Evolutionary conservation across 2,888 invertebrate species (phyloP).

Genomic region (Agrochola circellaris): DNA sequence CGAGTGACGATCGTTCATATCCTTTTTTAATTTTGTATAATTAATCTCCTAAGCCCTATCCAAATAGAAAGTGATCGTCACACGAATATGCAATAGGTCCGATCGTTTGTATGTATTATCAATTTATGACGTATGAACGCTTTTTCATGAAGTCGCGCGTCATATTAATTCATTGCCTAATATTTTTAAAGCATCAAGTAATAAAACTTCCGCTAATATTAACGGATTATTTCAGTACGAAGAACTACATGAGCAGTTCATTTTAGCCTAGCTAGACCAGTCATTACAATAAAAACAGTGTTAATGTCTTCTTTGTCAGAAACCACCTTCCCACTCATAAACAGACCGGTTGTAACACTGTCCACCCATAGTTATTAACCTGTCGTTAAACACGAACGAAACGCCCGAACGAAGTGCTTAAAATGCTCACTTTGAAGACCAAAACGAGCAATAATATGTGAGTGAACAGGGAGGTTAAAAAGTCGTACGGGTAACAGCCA

Average conservation of each 20-base stretch:
- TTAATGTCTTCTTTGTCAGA: background rate
- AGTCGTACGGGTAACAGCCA: slow-evolving; percentile 23
- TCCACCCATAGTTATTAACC: slow-evolving; percentile 13
- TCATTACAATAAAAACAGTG: background rate
- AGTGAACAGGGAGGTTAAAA: slow-evolving; percentile 28
- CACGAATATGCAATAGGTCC: background rate
- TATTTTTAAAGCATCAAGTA: too few species aligned
- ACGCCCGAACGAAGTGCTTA: background rate
- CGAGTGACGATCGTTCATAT: background rate
- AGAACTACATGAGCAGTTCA: background rate
- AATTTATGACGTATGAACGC: background rate
- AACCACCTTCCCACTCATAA: background rate
- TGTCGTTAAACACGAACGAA: slow-evolving; percentile 15
- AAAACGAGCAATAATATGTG: slow-evolving; percentile 18
- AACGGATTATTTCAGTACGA: background rate
- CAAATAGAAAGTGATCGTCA: background rate
- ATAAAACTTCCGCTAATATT: background rate
- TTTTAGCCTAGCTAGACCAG: background rate
- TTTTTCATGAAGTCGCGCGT: background rate
- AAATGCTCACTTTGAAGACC: slow-evolving; percentile 13
- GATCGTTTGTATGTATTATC: background rate
- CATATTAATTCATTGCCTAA: too few species aligned
- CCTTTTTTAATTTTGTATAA: background rate
- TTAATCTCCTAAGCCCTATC: background rate
- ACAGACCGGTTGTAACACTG: background rate